Percentiles rank a stretch among this genome's conserved stretches.
phyloP scores from a whole-genome alignment of 2,797 vertebrate species.

The Sebastes oblongus region DNA sequence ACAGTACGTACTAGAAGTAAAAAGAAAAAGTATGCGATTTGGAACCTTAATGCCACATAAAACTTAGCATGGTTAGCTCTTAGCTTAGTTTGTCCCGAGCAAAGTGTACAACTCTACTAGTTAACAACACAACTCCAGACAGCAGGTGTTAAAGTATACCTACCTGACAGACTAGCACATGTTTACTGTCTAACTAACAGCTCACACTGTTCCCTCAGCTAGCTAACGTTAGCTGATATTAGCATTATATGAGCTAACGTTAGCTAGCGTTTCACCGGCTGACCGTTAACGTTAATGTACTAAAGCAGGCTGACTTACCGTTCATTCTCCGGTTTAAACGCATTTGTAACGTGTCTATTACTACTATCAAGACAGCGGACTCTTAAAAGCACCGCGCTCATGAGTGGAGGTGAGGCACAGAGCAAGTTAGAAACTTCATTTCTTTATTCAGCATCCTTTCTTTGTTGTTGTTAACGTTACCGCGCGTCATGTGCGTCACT shows the following conservation, averaged over 20 bases:
- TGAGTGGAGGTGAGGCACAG: not conserved
- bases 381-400: not conserved
- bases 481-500: conserved; percentile 31
- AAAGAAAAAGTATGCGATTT: no score
- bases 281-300: not conserved
- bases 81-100: not conserved
- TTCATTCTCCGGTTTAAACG: conserved; percentile 21
- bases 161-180: not conserved
- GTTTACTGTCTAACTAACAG: fast-evolving
- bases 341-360: not conserved
- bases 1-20: no score
- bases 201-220: not conserved
- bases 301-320: conserved; percentile 46
- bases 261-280: not conserved
- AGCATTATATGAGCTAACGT: conserved; percentile 35
- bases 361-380: not conserved
- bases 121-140: not conserved
- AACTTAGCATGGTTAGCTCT: conserved; percentile 35
- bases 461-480: conserved; percentile 62
- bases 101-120: not conserved
- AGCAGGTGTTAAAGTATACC: not conserved
- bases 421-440: conserved; percentile 55
- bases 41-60: no score
- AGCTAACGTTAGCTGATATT: conserved; percentile 1
- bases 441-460: conserved; percentile 62